Evolutionary conservation across 2,113 vertebrate genomes (phyloP), one percentile per base, ranked within the genome.

Genomic region (Pseudopodoces humilis): DNA sequence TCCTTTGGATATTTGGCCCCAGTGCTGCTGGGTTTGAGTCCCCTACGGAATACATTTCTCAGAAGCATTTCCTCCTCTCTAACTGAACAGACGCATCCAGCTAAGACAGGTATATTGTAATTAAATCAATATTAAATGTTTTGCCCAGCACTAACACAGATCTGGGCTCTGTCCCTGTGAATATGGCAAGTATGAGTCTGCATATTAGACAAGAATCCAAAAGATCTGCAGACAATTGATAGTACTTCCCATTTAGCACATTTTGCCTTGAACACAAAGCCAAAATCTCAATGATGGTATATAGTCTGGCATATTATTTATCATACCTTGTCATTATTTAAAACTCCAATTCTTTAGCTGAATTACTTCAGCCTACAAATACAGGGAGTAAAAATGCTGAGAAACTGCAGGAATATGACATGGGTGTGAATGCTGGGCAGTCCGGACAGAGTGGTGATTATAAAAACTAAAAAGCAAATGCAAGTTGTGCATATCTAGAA

Each of bases 201-300:
- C 75, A 53, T 52, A 82, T 60, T 82, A 92, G 65, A 91, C 17
- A 19, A 7, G 20, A 94, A 86, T 69, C 24, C 30, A 77, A 65
- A 92, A 75, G 87, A 91, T 81, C 69, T 95, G 90, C 39, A 81
- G 50, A 86, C 53, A 95, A 95, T 74, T 82, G 83, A 86, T 13
- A 53, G 31, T 10, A 37, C 56, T 84, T 92, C 88, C 47, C 52
- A 81, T 78, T 79, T 75, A 92, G 80, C 70, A 87, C 24, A 5
- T 70, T 83, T 80, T 87, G 52, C 81, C 28, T 93, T 83, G 67
- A 65, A 94, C 64, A 76, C 7, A 43, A 90, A 77, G 62, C 15
- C 55, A 84, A 62, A 76, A 76, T 70, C 47, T 79, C 69, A 95
- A 89, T 72, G 75, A 93, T 75, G 80, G 70, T 56, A 90, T 41